phyloP scores from a whole-genome alignment of 30 jellyfish, hydroid and myxozoan genomes.

The Hydra vulgaris region DNA sequence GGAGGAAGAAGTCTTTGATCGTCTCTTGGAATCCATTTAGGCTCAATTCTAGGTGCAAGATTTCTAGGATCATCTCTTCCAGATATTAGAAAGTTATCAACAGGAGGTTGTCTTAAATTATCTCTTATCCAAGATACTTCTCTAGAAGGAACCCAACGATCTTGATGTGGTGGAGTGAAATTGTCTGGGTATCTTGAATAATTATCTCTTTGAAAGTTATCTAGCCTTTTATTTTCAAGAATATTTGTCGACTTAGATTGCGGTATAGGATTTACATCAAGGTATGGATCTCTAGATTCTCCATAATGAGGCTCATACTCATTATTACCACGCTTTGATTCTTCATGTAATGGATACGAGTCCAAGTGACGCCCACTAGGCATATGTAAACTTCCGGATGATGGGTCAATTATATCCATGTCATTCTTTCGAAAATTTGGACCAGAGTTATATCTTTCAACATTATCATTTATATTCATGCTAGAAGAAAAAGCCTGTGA shows the following conservation, averaged over 20 bases:
- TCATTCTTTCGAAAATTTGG: background rate
- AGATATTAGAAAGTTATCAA: background rate
- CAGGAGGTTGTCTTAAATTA: background rate
- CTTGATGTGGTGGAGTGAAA: background rate
- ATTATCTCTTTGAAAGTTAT: background rate
- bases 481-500: background rate
- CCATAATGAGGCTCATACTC: background rate
- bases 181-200: background rate
- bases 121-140: background rate
- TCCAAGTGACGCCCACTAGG: background rate
- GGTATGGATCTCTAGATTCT: background rate
- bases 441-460: background rate
- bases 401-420: background rate
- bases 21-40: background rate
- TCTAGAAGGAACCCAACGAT: background rate
- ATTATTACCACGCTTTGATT: background rate
- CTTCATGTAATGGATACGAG: background rate
- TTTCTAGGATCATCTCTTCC: background rate
- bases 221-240: background rate
- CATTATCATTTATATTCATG: background rate
- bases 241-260: background rate
- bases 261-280: background rate
- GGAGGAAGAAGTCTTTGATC: conserved; percentile 8
- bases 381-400: background rate
- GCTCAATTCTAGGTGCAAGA: background rate